Percentiles rank a stretch among this genome's conserved stretches.
Evolutionary conservation across 2,113 vertebrate genomes (phyloP).

Genomic region (Rhinoderma darwinii): DNA sequence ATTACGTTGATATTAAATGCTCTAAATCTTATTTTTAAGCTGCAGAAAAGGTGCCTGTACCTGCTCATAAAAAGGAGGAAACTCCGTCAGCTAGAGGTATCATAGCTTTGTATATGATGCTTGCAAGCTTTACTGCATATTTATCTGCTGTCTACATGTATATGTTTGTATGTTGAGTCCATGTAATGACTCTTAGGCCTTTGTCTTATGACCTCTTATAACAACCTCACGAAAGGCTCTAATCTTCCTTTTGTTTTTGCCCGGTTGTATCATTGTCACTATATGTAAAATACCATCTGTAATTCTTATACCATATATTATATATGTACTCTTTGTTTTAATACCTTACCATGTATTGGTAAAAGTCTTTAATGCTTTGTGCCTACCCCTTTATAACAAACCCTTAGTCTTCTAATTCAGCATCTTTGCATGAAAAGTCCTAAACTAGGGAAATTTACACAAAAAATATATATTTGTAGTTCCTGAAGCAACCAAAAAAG

Average conservation of each 20-base stretch:
- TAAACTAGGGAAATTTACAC: constrained; percentile 24
- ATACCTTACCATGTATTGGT: not conserved
- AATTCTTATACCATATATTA: not conserved
- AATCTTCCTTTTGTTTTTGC: constrained; percentile 24
- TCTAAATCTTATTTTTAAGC: constrained; percentile 55
- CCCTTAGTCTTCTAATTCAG: not conserved
- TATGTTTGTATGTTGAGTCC: not conserved
- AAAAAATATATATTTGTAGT: constrained; percentile 69
- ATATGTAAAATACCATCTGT: not conserved
- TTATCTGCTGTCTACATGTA: not conserved
- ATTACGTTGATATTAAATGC: constrained; percentile 27
- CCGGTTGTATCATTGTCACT: not conserved
- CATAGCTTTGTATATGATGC: constrained; percentile 5
- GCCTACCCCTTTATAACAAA: not conserved
- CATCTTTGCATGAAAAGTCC: constrained; percentile 8
- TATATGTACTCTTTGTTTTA: not conserved
- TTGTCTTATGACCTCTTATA: constrained; percentile 13
- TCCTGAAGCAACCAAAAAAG: constrained; percentile 72
- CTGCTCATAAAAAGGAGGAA: constrained; percentile 69
- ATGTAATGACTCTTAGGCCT: not conserved
- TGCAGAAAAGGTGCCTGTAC: constrained; percentile 58
- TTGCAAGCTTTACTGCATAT: not conserved
- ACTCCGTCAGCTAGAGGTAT: constrained; percentile 74
- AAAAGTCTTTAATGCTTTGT: not conserved
- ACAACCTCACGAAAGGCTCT: not conserved